These are phyloP conservation scores for Pyrrhia umbra DNA, from an alignment of 2,888 invertebrate species.

Conservation along the genomic window DNA sequence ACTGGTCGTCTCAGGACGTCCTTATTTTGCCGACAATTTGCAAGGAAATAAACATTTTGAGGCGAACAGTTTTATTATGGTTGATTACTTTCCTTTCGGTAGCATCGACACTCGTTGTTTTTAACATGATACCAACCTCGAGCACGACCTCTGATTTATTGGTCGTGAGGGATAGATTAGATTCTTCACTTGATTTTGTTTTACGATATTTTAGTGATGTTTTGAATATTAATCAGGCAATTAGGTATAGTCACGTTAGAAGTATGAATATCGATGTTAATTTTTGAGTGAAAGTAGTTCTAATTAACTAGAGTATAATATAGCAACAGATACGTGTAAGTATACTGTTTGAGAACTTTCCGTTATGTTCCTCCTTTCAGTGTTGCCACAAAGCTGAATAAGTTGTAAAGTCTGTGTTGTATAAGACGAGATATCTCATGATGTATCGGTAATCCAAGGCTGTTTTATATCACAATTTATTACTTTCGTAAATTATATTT, in stretches of 20 bases:
- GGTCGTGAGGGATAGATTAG: background rate
- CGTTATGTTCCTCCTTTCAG: conserved; percentile 61
- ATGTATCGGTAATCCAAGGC: conserved; percentile 5
- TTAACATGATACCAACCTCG: conserved; percentile 27
- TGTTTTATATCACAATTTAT: conserved; percentile 13
- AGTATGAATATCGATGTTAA: conserved; percentile 25
- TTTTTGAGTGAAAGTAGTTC: conserved; percentile 43
- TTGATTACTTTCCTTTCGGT: conserved; percentile 55
- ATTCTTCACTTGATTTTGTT: conserved; percentile 19
- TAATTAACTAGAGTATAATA: conserved; percentile 44
- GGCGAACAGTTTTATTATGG: conserved; percentile 62
- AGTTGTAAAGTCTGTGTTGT: conserved; percentile 59
- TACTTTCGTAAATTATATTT: conserved; percentile 4
- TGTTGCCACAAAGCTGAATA: conserved; percentile 58
- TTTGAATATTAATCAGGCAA: conserved; percentile 46
- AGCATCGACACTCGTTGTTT: conserved; percentile 27
- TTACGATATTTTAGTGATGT: conserved; percentile 22
- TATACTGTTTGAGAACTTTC: conserved; percentile 55
- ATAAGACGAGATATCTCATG: conserved; percentile 32
- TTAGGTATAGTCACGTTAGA: conserved; percentile 32
- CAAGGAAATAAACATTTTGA: conserved; percentile 64
- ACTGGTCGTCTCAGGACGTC: conserved; percentile 76
- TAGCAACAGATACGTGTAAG: conserved; percentile 27
- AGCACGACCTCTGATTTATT: conserved; percentile 39
- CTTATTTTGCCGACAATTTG: conserved; percentile 69